Evolutionary conservation across 2,113 vertebrate genomes (phyloP).

Genomic region (Paraplagusia blochii): DNA sequence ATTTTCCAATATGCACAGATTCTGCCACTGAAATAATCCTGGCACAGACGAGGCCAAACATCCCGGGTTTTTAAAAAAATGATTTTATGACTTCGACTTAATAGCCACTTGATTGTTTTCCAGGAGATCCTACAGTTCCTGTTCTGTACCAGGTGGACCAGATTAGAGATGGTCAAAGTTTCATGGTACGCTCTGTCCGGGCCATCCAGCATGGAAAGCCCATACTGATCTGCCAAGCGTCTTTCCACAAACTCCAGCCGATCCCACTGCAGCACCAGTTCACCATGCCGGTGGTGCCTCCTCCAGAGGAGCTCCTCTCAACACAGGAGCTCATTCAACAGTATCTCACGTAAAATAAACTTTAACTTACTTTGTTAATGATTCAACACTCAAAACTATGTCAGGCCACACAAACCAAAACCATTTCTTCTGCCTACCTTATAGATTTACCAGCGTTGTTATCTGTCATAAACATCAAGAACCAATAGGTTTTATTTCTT

Average conservation of each 20-base stretch:
- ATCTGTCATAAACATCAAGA: too few relatives aligned
- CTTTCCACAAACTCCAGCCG: constrained; percentile 84
- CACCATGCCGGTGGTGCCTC: constrained; percentile 85
- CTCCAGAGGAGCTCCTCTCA: constrained; percentile 82
- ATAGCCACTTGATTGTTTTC: not conserved
- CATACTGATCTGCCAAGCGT: constrained; percentile 89
- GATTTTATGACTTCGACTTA: too few relatives aligned
- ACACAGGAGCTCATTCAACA: constrained; percentile 79
- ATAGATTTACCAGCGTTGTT: too few relatives aligned
- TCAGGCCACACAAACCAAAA: too few relatives aligned
- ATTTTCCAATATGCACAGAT: too few relatives aligned
- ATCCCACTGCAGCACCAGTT: constrained; percentile 89
- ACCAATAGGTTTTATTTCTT: too few relatives aligned
- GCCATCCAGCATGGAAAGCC: constrained; percentile 89
- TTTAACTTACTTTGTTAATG: not conserved
- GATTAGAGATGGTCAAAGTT: constrained; percentile 85
- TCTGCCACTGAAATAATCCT: too few relatives aligned
- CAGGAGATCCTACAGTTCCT: constrained; percentile 89
- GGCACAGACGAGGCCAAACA: too few relatives aligned
- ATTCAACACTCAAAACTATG: too few relatives aligned
- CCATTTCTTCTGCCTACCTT: too few relatives aligned
- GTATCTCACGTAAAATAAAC: constrained; percentile 77
- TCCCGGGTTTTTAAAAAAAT: too few relatives aligned
- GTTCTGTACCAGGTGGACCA: constrained; percentile 92
- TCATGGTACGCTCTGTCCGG: constrained; percentile 87